A percentile compares a stretch with the other conserved stretches of the same genome.
Evolutionary conservation across 2,888 invertebrate genomes (phyloP).

Genomic region (Hololepta plana): DNA sequence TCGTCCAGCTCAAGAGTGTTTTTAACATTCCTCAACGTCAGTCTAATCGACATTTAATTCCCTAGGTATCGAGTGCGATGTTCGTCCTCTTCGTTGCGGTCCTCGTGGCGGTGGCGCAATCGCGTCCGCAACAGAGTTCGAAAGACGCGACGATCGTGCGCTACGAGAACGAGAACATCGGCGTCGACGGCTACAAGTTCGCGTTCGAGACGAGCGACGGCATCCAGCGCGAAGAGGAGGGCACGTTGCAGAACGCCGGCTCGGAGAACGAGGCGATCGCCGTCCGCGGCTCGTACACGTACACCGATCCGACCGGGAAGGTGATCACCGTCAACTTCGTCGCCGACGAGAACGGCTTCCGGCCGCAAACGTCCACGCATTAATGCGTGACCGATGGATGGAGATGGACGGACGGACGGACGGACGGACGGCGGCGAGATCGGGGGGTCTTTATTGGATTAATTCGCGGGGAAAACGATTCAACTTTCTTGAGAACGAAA

Average conservation of each 20-base stretch:
- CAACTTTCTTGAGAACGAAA: too few species aligned
- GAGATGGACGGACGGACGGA: too few species aligned
- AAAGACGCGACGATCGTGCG: slow-evolving; percentile 34
- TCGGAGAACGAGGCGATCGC: slow-evolving; percentile 25
- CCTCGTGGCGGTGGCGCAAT: slow-evolving; percentile 7
- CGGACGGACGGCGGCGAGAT: too few species aligned
- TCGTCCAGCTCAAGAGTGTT: too few species aligned
- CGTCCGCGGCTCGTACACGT: slow-evolving; percentile 29
- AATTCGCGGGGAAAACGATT: too few species aligned
- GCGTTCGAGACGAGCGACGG: slow-evolving; percentile 31
- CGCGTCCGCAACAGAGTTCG: slow-evolving; percentile 17
- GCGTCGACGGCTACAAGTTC: slow-evolving; percentile 23
- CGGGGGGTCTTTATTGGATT: too few species aligned
- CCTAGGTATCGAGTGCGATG: too few species aligned
- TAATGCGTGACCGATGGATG: too few species aligned
- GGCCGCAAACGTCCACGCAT: too few species aligned
- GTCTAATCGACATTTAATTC: too few species aligned
- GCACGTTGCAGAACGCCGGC: slow-evolving; percentile 25
- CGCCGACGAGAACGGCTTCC: too few species aligned
- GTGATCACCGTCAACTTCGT: slow-evolving; percentile 28
- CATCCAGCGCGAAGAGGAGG: slow-evolving; percentile 19
- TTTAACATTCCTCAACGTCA: too few species aligned
- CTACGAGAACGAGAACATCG: slow-evolving; percentile 38
- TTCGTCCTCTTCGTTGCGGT: neutral
- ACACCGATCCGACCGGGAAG: slow-evolving; percentile 30